phyloP scores from a whole-genome alignment of 2,797 vertebrate genomes.

The Odontamblyopus rebecca region DNA sequence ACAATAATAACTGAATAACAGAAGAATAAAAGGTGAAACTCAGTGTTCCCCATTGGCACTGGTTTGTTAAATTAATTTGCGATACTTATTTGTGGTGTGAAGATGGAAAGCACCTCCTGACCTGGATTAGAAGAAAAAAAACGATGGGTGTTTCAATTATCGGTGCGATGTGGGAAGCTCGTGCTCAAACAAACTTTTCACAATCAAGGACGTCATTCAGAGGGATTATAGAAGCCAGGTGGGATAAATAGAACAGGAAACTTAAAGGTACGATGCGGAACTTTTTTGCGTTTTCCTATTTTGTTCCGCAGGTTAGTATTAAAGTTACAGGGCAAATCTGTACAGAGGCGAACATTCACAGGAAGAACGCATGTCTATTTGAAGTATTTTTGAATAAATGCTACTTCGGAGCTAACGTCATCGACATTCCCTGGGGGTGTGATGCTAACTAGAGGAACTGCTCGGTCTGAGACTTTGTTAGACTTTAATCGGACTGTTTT shows the following conservation, averaged over 20 bases:
- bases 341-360: no score
- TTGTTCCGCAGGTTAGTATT: no score
- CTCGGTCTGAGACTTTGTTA: no score
- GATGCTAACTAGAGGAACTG: no score
- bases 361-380: no score
- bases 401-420: no score
- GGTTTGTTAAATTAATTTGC: constrained; percentile 1
- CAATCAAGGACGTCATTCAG: not conserved
- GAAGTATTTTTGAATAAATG: no score
- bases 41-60: not conserved
- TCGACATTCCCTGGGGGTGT: no score
- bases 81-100: not conserved
- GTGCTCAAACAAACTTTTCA: not conserved
- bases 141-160: not conserved
- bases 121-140: not conserved
- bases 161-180: not conserved
- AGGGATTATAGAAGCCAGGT: not conserved
- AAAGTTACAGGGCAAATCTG: no score
- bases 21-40: not conserved
- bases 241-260: not conserved
- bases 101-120: not conserved
- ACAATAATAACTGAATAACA: not conserved
- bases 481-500: no score
- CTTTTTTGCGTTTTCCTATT: no score
- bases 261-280: not conserved